Base-by-base conservation (phyloP, 2,797 vertebrate species). In the Lithobates pipiens region DNA sequence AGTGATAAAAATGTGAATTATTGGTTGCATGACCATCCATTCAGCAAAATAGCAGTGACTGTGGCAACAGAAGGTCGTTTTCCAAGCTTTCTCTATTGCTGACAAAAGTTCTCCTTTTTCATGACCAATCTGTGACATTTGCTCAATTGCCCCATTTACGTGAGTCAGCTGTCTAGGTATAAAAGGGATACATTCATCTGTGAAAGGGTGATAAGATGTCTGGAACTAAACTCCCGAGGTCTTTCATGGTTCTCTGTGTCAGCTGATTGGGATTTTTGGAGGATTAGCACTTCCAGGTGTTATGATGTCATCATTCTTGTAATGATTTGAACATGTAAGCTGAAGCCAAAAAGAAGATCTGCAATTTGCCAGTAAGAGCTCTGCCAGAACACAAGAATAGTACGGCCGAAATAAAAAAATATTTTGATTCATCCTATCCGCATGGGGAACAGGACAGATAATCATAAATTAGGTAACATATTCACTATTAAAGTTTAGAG, bases 251-350 rank as follows among this genome's bases (percentile, higher is more conserved):
- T 71, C 34, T 71, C 18, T 71, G 15, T 9, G 5, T 18, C 71
- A 44, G 39, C 8, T 73, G 71, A 44, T 73, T 18, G 50, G 50
- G 39, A 42, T 73, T 73, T 73, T 73, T 73, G 71, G 39, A 73
- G 11, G 18, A 36, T 73, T 73, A 73, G 36, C 71, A 73, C 39
- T 73, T 42, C 71, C 71, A 73, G 71, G 71, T 73, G 71, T 15
- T 25, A 73, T 73, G 71, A 73, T 42, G n/a, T 73, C 71, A 73
- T 42, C 71, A 42, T 42, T 10, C 71, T 73, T 73, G 9, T 73
- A 71, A 42, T 73, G 10, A 21, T 72, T 39, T 10, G 21, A 39
- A 36, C 16, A 72, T 39, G 21, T 18, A 16, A 42, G 2, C n/a
- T 65, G n/a, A 65, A 10, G 70, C 70, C 70, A 72, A 72, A 10